These are phyloP conservation scores for Denticeps clupeoides DNA, from an alignment of 2,797 vertebrate species.

Conservation along the genomic window DNA sequence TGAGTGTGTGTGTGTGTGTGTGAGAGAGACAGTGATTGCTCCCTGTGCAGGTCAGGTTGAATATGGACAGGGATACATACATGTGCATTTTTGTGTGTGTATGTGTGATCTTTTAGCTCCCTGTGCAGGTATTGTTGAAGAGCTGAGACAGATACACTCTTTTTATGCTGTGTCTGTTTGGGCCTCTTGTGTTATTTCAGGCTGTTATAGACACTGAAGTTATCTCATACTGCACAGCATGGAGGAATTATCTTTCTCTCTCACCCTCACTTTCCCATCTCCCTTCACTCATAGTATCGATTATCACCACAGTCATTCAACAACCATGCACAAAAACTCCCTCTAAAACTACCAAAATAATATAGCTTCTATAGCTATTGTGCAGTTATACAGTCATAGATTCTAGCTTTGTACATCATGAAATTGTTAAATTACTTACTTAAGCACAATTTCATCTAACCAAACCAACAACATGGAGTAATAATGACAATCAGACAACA, in stretches of 20 bases:
- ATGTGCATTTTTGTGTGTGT: neutral
- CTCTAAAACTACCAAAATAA: no score
- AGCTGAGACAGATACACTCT: neutral
- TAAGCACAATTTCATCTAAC: no score
- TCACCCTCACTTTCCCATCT: constrained; percentile 18
- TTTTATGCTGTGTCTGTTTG: constrained; percentile 44
- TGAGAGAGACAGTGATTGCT: constrained; percentile 6
- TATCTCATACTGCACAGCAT: constrained; percentile 48
- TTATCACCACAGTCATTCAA: no score
- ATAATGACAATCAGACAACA: no score
- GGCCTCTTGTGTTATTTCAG: constrained; percentile 49
- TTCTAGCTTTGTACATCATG: no score
- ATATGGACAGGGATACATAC: neutral
- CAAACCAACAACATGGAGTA: no score
- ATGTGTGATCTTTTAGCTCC: neutral
- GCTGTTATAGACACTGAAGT: constrained; percentile 40
- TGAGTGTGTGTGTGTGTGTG: constrained; percentile 6
- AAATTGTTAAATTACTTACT: no score
- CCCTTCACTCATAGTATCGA: no score
- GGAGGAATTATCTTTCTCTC: constrained; percentile 33
- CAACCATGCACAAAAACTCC: no score
- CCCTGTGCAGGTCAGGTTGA: constrained; percentile 6
- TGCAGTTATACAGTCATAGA: no score
- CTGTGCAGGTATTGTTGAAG: constrained; percentile 4
- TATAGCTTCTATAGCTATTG: no score